A percentile compares a stretch with the other conserved stretches of the same genome.
Evolutionary conservation across 2,113 vertebrate species (phyloP).

Genomic region (Lasiurus borealis): DNA sequence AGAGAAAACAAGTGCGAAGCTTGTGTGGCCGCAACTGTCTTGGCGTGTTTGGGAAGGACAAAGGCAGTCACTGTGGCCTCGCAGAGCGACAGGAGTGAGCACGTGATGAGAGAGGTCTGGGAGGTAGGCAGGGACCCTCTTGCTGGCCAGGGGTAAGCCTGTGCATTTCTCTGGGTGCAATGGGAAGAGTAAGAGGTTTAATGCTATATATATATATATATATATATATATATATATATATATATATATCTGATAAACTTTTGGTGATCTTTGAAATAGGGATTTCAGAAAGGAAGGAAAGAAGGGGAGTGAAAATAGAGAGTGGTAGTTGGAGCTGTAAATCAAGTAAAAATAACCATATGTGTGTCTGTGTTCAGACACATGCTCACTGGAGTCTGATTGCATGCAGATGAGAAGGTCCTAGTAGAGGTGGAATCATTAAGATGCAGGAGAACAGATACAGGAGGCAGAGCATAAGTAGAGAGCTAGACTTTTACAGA

Average conservation of each 20-base stretch:
- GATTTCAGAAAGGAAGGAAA: not conserved
- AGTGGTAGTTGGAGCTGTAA: not conserved
- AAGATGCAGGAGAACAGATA: not conserved
- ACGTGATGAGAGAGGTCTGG: not conserved
- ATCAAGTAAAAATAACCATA: not conserved
- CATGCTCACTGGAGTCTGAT: not conserved
- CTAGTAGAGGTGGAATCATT: not conserved
- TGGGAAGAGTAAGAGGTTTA: not conserved
- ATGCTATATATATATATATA: not conserved
- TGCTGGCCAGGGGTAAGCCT: not conserved
- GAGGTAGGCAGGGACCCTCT: not conserved
- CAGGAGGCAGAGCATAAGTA: not conserved
- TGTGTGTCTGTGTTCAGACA: not conserved
- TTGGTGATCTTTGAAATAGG: not conserved
- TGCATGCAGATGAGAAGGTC: not conserved
- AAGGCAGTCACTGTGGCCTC: not conserved
- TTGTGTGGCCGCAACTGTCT: not conserved
- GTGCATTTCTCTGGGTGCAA: not conserved
- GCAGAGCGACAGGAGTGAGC: not conserved
- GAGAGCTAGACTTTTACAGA: not conserved
- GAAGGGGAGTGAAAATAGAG: not conserved
- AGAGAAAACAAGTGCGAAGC: not conserved
- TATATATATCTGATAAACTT: not conserved
- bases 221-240: not conserved
- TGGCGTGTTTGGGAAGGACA: not conserved